These are phyloP conservation scores for Plutella xylostella DNA, from an alignment of 2,888 invertebrate genomes.

Conservation along the genomic window DNA sequence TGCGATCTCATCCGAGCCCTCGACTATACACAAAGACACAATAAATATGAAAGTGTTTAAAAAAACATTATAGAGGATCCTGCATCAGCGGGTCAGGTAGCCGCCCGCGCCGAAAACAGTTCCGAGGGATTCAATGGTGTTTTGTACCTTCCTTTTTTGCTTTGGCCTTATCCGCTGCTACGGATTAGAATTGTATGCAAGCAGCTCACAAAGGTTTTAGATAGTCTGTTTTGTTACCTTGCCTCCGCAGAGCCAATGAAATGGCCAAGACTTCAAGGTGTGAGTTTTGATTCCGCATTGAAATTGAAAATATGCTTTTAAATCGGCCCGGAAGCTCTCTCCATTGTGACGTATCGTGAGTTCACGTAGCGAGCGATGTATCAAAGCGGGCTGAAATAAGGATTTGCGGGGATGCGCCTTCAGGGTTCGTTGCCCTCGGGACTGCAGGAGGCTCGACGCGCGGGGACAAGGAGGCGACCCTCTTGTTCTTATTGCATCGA, in stretches of 20 bases:
- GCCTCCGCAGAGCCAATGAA: too few species aligned
- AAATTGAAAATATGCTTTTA: too few species aligned
- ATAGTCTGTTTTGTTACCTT: too few species aligned
- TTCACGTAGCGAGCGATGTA: conserved; percentile 25
- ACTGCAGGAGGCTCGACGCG: conserved; percentile 33
- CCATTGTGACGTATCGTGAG: conserved; percentile 22
- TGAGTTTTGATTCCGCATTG: too few species aligned
- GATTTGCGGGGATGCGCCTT: conserved; percentile 54
- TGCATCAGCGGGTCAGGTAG: too few species aligned
- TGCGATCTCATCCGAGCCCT: too few species aligned
- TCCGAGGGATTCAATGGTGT: conserved; percentile 36
- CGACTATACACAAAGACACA: too few species aligned
- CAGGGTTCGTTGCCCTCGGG: conserved; percentile 47
- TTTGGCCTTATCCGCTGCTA: conserved; percentile 3
- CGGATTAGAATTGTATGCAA: not conserved
- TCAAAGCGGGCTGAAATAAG: conserved; percentile 34
- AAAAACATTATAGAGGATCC: too few species aligned
- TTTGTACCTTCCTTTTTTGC: conserved; percentile 25
- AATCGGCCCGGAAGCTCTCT: conserved; percentile 11
- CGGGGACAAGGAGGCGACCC: not conserved
- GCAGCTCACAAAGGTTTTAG: too few species aligned
- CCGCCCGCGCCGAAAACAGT: conserved; percentile 44
- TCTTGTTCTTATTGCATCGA: conserved; percentile 3
- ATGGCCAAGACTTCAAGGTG: too few species aligned
- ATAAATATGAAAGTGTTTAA: too few species aligned